Percentiles rank a stretch among this genome's conserved stretches.
Conservation (phyloP, 2,888 invertebrate species). For the Mactromeris polynyma region DNA sequence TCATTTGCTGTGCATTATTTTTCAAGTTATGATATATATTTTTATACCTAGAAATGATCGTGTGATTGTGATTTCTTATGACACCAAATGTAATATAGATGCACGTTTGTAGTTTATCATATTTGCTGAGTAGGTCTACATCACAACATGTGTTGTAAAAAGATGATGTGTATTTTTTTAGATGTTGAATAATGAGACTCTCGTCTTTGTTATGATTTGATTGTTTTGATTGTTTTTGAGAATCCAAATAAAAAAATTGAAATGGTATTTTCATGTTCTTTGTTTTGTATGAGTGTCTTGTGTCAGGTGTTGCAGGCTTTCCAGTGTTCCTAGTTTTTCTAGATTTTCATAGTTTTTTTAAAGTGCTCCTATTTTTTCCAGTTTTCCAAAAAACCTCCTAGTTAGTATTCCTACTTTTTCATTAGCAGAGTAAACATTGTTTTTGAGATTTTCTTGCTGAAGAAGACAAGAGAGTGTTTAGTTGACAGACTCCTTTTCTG, state of each 20-base stretch:
- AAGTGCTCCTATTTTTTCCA: too few species aligned
- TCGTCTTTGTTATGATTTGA: slow-evolving; percentile 18
- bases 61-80: neutral
- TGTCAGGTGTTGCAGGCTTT: too few species aligned
- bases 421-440: too few species aligned
- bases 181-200: neutral
- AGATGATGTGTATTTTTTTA: neutral
- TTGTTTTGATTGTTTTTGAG: neutral
- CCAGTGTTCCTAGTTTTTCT: too few species aligned
- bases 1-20: neutral
- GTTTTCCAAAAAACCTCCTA: too few species aligned
- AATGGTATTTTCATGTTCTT: neutral
- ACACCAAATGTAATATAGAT: neutral
- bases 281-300: neutral
- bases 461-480: too few species aligned
- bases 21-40: slow-evolving; percentile 2
- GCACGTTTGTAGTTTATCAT: neutral
- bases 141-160: neutral
- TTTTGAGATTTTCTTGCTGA: too few species aligned
- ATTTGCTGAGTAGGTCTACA: neutral
- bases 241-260: slow-evolving; percentile 5
- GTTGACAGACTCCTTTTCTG: too few species aligned
- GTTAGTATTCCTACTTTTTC: too few species aligned
- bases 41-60: neutral
- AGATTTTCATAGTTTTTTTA: too few species aligned